A percentile compares a stretch with the other conserved stretches of the same genome.
Evolutionary conservation across 2,888 invertebrate genomes (phyloP).

Genomic region (Trachelus tabidus): DNA sequence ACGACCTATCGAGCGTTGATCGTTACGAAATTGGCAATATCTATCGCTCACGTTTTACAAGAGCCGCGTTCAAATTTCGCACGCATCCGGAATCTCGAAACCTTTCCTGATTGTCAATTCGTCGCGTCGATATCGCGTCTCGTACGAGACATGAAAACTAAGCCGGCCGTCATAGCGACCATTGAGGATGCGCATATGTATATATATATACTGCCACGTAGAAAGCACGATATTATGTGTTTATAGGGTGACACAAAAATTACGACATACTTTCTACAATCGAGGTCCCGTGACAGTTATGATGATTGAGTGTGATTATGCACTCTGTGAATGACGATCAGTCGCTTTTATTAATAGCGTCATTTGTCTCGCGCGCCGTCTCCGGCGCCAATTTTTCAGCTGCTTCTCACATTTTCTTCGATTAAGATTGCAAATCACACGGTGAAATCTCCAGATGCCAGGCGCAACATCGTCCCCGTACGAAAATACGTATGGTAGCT

Average conservation of each 20-base stretch:
- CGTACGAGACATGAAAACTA: background rate
- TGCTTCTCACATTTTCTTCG: slow-evolving; percentile 7
- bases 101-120: background rate
- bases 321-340: slow-evolving; percentile 3
- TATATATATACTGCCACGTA: slow-evolving; percentile 12
- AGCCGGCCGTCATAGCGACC: background rate
- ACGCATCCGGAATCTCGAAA: background rate
- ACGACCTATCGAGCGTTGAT: background rate
- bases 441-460: background rate
- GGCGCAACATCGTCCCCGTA: background rate
- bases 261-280: slow-evolving; percentile 27
- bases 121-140: background rate
- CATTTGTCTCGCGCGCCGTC: background rate
- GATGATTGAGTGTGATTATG: slow-evolving; percentile 22
- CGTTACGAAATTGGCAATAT: background rate
- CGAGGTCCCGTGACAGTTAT: slow-evolving; percentile 12
- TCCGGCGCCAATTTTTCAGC: slow-evolving; percentile 6
- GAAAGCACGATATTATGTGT: slow-evolving; percentile 32
- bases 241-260: slow-evolving; percentile 26
- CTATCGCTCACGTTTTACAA: background rate
- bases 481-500: background rate
- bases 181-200: background rate
- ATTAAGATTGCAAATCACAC: slow-evolving; percentile 7
- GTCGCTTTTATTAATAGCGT: background rate
- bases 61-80: background rate